phyloP scores from a whole-genome alignment of 2,797 vertebrate genomes.

The Spea hammondii region DNA sequence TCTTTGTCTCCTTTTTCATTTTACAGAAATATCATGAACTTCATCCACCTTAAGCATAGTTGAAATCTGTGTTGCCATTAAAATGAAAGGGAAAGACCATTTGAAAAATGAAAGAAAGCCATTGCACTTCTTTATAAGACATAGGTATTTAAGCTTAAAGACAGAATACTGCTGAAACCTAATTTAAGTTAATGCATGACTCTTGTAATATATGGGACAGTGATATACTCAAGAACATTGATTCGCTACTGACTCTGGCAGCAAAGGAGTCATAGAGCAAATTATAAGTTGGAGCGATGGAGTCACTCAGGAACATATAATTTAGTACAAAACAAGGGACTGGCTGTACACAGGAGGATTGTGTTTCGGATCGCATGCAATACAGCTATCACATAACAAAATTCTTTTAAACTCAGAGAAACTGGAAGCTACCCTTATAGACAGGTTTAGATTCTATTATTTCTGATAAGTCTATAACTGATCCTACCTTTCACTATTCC shows the following conservation, averaged over 20 bases:
- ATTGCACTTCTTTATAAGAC: too few species aligned
- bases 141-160: too few species aligned
- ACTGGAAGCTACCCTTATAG: constrained; percentile 7
- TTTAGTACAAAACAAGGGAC: constrained; percentile 34
- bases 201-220: background rate
- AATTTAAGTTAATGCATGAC: background rate
- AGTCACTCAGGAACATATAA: constrained; percentile 31
- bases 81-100: too few species aligned
- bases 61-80: too few species aligned
- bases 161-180: background rate
- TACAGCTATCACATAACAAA: constrained; percentile 36
- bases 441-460: background rate
- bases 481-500: background rate
- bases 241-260: background rate
- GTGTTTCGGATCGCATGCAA: constrained; percentile 35
- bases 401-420: constrained; percentile 10
- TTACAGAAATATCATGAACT: too few species aligned
- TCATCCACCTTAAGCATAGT: too few species aligned
- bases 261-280: constrained; percentile 2
- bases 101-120: too few species aligned
- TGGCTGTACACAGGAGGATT: constrained; percentile 24
- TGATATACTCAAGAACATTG: background rate
- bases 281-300: constrained; percentile 35
- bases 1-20: too few species aligned
- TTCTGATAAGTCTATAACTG: background rate